These are phyloP conservation scores for Haliclona indistincta DNA, from an alignment of 37 sponge, comb jelly and placozoan genomes.

Conservation along the genomic window DNA sequence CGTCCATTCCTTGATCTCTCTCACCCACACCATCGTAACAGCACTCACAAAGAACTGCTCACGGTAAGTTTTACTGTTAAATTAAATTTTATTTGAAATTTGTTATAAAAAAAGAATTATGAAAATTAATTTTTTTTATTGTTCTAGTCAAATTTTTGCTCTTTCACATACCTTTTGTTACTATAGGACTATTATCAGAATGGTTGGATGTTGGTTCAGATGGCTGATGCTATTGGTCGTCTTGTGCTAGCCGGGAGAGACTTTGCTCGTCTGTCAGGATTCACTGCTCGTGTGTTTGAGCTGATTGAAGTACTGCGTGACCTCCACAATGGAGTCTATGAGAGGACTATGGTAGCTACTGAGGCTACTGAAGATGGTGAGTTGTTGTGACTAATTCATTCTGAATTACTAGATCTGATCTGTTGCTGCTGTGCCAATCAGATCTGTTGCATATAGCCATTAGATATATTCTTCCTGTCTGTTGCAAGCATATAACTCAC, in stretches of 20 bases:
- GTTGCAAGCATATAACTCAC: too few relatives aligned
- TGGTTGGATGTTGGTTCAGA: conserved; percentile 86
- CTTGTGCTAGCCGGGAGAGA: conserved; percentile 92
- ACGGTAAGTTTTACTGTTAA: too few relatives aligned
- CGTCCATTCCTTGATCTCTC: conserved; percentile 81
- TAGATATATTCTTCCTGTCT: too few relatives aligned
- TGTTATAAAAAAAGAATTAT: too few relatives aligned
- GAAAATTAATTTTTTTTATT: too few relatives aligned
- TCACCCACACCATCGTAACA: conserved; percentile 47
- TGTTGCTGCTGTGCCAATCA: too few relatives aligned
- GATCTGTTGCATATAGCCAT: too few relatives aligned
- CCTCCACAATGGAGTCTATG: conserved; percentile 78
- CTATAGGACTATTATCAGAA: conserved; percentile 85
- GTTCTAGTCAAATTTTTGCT: too few relatives aligned
- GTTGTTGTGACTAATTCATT: too few relatives aligned
- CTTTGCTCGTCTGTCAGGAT: conserved; percentile 86
- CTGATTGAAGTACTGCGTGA: conserved; percentile 75
- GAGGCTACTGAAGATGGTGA: conserved; percentile 2
- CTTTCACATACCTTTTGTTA: too few relatives aligned
- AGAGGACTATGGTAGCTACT: conserved; percentile 84
- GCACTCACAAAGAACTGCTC: conserved; percentile 67
- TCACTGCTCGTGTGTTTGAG: conserved; percentile 79
- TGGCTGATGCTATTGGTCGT: conserved; percentile 95
- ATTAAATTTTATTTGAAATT: too few relatives aligned
- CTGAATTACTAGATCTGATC: too few relatives aligned